A percentile compares a stretch with the other conserved stretches of the same genome.
Evolutionary conservation across 2,888 invertebrate genomes (phyloP).

Genomic region (Drosophila melanosoma): DNA sequence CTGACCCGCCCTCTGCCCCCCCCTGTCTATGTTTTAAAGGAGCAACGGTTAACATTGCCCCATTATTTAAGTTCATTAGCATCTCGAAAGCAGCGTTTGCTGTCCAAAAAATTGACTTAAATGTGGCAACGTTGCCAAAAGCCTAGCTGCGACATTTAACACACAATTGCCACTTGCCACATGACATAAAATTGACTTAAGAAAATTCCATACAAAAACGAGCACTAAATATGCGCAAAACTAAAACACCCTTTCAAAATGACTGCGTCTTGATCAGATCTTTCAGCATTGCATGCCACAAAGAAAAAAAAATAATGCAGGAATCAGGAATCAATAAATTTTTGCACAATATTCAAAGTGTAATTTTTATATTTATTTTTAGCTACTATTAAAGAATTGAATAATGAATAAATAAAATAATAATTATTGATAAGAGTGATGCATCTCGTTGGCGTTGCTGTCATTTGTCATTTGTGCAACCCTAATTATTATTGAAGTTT

Average conservation of each 20-base stretch:
- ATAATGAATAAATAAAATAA: background rate
- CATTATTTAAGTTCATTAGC: conserved; percentile 78
- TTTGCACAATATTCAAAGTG: background rate
- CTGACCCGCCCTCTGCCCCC: conserved; percentile 12
- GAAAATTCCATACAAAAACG: conserved; percentile 17
- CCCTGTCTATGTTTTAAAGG: background rate
- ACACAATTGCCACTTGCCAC: conserved; percentile 33
- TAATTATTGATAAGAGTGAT: background rate
- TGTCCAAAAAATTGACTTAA: conserved; percentile 52
- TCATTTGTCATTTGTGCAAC: background rate
- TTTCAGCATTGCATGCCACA: background rate
- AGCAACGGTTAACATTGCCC: conserved; percentile 23
- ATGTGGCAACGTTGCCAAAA: conserved; percentile 21
- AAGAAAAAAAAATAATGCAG: background rate
- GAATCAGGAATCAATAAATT: background rate
- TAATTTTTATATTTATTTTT: too few relatives aligned
- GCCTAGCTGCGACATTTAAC: conserved; percentile 16
- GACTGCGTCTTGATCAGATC: background rate
- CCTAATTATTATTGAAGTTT: background rate
- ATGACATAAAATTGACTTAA: conserved; percentile 43
- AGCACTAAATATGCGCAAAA: background rate
- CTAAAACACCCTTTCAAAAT: background rate
- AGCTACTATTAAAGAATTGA: background rate
- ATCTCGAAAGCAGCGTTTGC: conserved; percentile 51
- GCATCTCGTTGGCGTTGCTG: background rate